Conservation (phyloP, 2,113 vertebrate genomes). For the Dascyllus trimaculatus region DNA sequence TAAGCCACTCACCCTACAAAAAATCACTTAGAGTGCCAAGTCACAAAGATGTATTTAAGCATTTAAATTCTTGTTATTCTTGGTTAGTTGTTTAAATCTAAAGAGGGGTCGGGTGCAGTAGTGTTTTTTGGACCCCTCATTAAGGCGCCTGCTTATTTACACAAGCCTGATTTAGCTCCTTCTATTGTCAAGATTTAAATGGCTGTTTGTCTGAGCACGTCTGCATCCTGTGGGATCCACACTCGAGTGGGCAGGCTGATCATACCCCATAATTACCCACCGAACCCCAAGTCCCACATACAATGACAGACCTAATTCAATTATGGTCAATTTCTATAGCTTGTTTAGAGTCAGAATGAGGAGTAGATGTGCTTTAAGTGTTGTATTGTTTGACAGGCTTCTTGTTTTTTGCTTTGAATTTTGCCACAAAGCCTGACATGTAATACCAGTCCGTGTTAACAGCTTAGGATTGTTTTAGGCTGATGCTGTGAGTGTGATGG, state of each 20-base stretch:
- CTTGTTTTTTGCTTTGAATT: conserved; percentile 10
- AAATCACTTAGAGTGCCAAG: conserved; percentile 5
- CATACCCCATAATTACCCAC: conserved; percentile 48
- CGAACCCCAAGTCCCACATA: conserved; percentile 7
- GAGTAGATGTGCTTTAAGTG: conserved; percentile 14
- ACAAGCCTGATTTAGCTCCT: conserved; percentile 38
- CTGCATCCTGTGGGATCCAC: conserved; percentile 60
- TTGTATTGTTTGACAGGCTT: conserved; percentile 8
- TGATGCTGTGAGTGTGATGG: neutral
- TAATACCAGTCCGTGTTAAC: neutral
- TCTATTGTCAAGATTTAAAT: conserved; percentile 59
- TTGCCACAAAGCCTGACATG: neutral
- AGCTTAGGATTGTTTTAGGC: neutral
- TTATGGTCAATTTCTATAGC: conserved; percentile 36
- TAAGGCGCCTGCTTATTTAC: conserved; percentile 28
- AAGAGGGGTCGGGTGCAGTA: neutral
- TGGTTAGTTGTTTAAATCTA: conserved; percentile 20
- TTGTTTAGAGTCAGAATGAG: conserved; percentile 20
- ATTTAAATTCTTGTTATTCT: conserved; percentile 19
- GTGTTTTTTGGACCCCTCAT: conserved; percentile 43
- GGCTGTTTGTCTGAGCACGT: conserved; percentile 63
- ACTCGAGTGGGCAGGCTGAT: conserved; percentile 58
- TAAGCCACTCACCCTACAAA: conserved; percentile 1
- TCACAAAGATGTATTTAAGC: conserved; percentile 13
- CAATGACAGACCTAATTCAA: conserved; percentile 61